Evolutionary conservation across 2,113 vertebrate genomes (phyloP).

Genomic region (Chunga burmeisteri): DNA sequence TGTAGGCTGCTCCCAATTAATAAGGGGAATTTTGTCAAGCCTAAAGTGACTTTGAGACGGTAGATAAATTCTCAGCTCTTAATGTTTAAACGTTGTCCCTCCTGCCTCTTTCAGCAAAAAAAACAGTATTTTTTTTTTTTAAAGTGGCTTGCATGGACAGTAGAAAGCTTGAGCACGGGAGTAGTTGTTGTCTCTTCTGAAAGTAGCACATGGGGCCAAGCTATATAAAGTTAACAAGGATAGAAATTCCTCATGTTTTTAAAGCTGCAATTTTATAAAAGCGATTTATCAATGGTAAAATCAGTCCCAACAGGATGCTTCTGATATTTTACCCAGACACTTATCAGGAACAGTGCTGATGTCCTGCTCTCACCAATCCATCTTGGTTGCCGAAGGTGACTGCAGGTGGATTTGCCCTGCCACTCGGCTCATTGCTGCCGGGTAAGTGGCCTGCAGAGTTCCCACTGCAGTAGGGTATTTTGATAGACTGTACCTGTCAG

Average conservation of each 20-base stretch:
- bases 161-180: neutral
- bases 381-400: neutral
- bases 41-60: neutral
- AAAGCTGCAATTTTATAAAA: neutral
- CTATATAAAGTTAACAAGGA: neutral
- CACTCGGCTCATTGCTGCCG: neutral
- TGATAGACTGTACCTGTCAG: neutral
- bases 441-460: neutral
- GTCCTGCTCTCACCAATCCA: neutral
- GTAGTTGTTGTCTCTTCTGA: neutral
- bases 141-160: neutral
- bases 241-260: neutral
- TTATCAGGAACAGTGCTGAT: neutral
- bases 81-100: neutral
- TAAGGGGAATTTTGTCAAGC: slow-evolving; percentile 14
- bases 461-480: neutral
- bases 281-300: neutral
- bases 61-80: slow-evolving; percentile 9
- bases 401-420: neutral
- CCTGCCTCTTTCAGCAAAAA: neutral
- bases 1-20: slow-evolving; percentile 9
- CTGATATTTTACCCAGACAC: neutral
- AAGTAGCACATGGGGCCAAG: neutral
- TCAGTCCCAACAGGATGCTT: neutral
- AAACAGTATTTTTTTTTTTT: neutral